phyloP scores from a whole-genome alignment of 2,113 vertebrate genomes.

The Mellivora capensis region DNA sequence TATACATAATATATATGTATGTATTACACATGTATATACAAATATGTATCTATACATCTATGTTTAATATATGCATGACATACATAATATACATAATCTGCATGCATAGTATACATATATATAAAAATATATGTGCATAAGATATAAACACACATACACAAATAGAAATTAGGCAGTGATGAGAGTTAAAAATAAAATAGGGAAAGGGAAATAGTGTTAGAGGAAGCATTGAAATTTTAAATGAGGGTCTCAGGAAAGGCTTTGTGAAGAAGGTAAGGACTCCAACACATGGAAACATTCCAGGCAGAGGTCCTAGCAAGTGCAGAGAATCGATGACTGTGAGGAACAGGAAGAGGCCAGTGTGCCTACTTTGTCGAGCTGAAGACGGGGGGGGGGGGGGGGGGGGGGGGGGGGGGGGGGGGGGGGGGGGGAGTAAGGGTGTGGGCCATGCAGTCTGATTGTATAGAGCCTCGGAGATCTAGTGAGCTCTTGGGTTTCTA shows the following conservation, averaged over 20 bases:
- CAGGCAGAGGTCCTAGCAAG: not conserved
- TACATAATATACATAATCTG: not conserved
- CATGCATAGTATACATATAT: too few relatives aligned
- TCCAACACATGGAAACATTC: not conserved
- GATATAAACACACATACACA: not conserved
- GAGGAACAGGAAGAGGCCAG: not conserved
- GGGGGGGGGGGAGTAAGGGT: too few relatives aligned
- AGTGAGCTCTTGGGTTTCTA: not conserved
- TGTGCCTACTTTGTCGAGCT: too few relatives aligned
- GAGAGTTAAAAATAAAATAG: not conserved
- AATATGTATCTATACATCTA: not conserved
- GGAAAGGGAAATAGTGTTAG: not conserved
- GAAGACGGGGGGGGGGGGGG: too few relatives aligned
- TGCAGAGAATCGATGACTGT: not conserved
- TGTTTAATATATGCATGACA: not conserved
- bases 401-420: too few relatives aligned
- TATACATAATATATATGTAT: too few relatives aligned
- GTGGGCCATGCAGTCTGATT: too few relatives aligned
- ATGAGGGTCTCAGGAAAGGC: not conserved
- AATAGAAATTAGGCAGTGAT: not conserved
- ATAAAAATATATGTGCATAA: not conserved
- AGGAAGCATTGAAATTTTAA: not conserved
- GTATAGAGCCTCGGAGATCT: not conserved
- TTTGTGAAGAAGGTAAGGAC: not conserved
- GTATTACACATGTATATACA: not conserved